Evolutionary conservation across 2,113 vertebrate species (phyloP).

Genomic region (Desmodus rotundus): DNA sequence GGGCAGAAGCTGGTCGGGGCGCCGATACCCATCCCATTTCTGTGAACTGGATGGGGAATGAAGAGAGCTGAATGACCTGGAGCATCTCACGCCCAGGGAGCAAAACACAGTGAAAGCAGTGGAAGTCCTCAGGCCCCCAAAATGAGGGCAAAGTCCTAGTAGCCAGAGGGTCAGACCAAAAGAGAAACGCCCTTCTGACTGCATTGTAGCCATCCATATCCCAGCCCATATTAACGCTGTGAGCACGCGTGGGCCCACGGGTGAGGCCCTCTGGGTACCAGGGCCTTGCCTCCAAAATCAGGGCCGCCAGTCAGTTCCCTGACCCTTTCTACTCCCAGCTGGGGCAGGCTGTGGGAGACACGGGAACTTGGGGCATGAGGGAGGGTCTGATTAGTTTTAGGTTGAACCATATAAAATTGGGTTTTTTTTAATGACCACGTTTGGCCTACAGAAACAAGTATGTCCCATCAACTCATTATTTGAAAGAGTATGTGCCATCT

Average conservation of each 20-base stretch:
- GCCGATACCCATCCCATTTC: background rate
- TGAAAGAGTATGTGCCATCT: background rate
- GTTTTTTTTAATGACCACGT: background rate
- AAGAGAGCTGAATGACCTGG: background rate
- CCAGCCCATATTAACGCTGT: background rate
- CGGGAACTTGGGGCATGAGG: background rate
- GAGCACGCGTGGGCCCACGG: background rate
- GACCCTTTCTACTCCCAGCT: background rate
- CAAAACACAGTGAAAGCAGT: background rate
- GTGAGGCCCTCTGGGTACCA: background rate
- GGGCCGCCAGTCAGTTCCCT: background rate
- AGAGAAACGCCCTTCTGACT: background rate
- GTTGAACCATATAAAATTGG: background rate
- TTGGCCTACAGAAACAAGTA: background rate
- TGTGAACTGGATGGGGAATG: background rate
- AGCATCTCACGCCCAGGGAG: background rate
- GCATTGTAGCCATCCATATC: background rate
- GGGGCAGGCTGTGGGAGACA: background rate
- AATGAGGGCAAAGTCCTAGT: background rate
- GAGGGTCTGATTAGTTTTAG: background rate
- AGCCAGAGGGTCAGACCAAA: background rate
- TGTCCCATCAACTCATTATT: background rate
- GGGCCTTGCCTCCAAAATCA: background rate
- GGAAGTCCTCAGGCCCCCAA: background rate
- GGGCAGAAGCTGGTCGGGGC: background rate